Evolutionary conservation across 1,140 invertebrate genomes (phyloP), one percentile per base, ranked within the genome.

Genomic region (Aphelenchoides besseyi): DNA sequence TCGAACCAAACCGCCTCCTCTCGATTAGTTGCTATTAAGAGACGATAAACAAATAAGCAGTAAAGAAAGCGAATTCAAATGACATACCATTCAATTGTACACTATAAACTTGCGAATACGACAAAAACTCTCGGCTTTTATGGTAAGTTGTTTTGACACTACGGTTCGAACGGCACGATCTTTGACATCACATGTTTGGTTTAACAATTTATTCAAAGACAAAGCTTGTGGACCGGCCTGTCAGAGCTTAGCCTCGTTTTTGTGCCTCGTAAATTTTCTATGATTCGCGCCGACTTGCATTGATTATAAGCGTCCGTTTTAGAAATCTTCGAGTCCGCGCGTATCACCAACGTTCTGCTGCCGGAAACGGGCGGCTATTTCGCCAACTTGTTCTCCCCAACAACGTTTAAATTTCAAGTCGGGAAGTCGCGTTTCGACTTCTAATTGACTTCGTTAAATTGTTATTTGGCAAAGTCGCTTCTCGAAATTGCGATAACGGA

Each of bases 261-360:
- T n/a, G n/a, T n/a, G n/a, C n/a, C n/a, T 48, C 41, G 41, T 48
- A 48, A 48, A 48, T 48, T 48, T 48, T 48, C 41, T 12, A 48
- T 48, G 41, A 48, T 48, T 48, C 23, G 12, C 41, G 12, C 12
- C 41, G 23, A 16, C 23, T 48, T 23, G 41, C 12, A 48, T 48
- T 48, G 41, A 48, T 48, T 16, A 48, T 16, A 48, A 23, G 12
- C 12, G 41, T 23, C 41, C 41, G 41, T 23, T 48, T 48, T 48
- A 23, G 41, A 48, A 48, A 48, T 48, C 41, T 48, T 48, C 23
- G 41, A 23, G 41, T 16, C 41, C 23, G 41, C 41, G 41, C 41
- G 41, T 23, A 48, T 12, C 23, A 16, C 41, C 41, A 16, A 12
- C 41, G 23, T 48, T 48, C 41, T 12, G 41, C 12, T 12, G 41